Evolutionary conservation across 1,140 invertebrate genomes (phyloP).

Genomic region (Drosophila nikananu): DNA sequence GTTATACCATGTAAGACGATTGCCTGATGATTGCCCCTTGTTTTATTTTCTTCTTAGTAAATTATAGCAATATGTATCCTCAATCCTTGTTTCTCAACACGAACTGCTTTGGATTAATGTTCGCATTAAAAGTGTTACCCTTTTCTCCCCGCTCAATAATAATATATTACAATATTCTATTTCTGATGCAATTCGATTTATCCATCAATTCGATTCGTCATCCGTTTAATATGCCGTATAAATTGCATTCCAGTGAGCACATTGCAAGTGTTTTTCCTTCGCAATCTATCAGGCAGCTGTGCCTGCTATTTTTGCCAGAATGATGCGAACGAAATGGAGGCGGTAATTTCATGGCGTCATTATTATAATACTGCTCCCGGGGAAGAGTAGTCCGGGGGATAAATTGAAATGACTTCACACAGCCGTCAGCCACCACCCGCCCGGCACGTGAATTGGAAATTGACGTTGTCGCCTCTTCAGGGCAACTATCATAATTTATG

Average conservation of each 20-base stretch:
- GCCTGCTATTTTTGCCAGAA: conserved; percentile 37
- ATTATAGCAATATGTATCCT: neutral
- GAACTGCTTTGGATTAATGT: conserved; percentile 5
- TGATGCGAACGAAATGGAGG: conserved; percentile 30
- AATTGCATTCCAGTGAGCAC: conserved; percentile 23
- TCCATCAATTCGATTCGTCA: conserved; percentile 28
- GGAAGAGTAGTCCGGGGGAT: conserved; percentile 2
- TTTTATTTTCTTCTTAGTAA: neutral
- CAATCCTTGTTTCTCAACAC: too few species aligned
- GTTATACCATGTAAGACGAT: neutral
- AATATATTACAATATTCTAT: conserved; percentile 8
- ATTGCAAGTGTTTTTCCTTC: conserved; percentile 26
- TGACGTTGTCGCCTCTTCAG: conserved; percentile 9
- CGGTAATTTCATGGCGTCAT: conserved; percentile 44
- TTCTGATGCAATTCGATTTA: conserved; percentile 15
- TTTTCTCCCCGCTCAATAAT: neutral
- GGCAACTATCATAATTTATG: conserved; percentile 37
- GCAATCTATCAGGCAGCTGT: conserved; percentile 48
- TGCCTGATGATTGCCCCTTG: neutral
- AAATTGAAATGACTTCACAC: conserved; percentile 45
- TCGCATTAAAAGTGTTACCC: neutral
- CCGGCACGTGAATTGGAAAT: conserved; percentile 41
- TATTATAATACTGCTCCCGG: conserved; percentile 29
- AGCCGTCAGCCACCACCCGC: conserved; percentile 2
- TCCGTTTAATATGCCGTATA: conserved; percentile 14